Conservation (phyloP, 2,888 invertebrate genomes). For the Oasisia sp. region DNA sequence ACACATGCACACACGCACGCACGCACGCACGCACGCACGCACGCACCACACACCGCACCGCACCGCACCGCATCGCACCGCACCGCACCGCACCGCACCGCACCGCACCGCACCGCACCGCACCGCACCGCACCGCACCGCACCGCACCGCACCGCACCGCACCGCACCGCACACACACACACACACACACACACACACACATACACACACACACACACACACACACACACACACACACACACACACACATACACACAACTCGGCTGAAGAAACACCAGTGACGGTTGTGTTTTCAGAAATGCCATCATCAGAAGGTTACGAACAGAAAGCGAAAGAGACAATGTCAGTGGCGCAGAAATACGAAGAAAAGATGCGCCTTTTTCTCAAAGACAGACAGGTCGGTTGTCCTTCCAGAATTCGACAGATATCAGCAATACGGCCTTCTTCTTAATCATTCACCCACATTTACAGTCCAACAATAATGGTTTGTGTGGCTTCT, state of each 20-base stretch:
- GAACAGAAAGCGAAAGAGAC: constrained; percentile 9
- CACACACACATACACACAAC: not conserved
- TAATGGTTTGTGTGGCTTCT: not conserved
- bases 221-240: too few species aligned
- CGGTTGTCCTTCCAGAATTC: not conserved
- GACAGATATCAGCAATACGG: not conserved
- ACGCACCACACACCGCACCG: too few species aligned
- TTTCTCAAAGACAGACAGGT: not conserved
- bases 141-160: too few species aligned
- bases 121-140: too few species aligned
- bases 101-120: too few species aligned
- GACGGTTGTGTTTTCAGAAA: not conserved
- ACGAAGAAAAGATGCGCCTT: not conserved
- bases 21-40: too few species aligned
- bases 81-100: too few species aligned
- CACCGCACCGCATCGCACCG: too few species aligned
- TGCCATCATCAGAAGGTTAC: not conserved
- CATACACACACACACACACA: too few species aligned
- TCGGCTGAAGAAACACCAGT: not conserved
- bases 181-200: too few species aligned
- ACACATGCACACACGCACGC: too few species aligned
- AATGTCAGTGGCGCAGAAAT: not conserved
- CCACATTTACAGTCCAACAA: not conserved
- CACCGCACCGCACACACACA: too few species aligned
- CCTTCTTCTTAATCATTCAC: not conserved